Evolutionary conservation across 2,888 invertebrate genomes (phyloP), one percentile per base, ranked within the genome.

Genomic region (Dorcus parallelipipedus): DNA sequence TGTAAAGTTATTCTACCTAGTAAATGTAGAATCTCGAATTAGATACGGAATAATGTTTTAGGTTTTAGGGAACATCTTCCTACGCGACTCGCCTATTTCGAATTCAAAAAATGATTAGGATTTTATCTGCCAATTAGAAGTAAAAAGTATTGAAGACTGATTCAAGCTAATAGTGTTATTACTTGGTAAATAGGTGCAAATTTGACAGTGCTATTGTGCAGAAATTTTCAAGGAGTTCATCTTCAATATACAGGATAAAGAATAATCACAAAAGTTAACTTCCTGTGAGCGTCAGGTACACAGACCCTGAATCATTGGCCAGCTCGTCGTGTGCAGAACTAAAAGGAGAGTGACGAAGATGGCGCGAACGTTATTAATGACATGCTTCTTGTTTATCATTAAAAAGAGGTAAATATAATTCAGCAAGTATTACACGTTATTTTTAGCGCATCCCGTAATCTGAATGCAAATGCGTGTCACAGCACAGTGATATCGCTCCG

Each of bases 391-490:
- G 42, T 56, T 50, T 56, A 56, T 56, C 50, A 56, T 51, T 50
- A 56, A 51, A 56, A 50, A 45, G 43, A 50, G 9, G 56, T 56
- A 42, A 50, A 56, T 50, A 45, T 45, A 45, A 45, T 45, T 45
- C 45, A 45, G 45, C 45, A 9, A 45, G 49, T 57, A 52, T 53
- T 56, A 57, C 51, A 41, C 23, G 41, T 49, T 57, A 61, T 60
- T 58, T 59, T 64, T 61, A 59, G 58, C 56, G 47, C 59, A 54
- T 23, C 58, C 39, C 49, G 54, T 61, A 65, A 62, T 62, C 63
- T 61, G 54, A 63, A 63, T 65, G 65, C 63, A 65, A 63, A 65
- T 65, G 59, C 63, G 61, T 65, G 63, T 65, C 63, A 63, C 60
- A 57, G 54, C 50, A 10, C 38, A 43, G 49, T 51, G 59, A 59